phyloP scores from a whole-genome alignment of 2,113 vertebrate genomes.

The Phaethon lepturus region DNA sequence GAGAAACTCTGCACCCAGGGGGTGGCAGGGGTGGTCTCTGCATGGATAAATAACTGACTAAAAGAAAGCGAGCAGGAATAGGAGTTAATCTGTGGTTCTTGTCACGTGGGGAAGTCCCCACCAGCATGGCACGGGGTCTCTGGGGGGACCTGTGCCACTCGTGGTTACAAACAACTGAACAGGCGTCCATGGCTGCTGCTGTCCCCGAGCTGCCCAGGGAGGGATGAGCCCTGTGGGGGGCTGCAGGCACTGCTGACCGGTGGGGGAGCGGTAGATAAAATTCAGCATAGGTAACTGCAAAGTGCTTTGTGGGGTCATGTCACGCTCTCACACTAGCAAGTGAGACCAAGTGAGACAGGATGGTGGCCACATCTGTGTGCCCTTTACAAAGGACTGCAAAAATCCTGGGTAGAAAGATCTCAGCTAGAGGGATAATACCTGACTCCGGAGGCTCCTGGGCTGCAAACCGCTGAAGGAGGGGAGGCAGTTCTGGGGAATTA shows the following conservation, averaged over 20 bases:
- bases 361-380: neutral
- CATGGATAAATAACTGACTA: neutral
- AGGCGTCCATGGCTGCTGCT: fast-evolving
- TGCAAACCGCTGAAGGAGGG: neutral
- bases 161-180: neutral
- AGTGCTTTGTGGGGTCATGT: fast-evolving
- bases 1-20: neutral
- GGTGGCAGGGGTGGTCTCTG: neutral
- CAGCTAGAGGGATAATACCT: neutral
- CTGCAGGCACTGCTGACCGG: neutral
- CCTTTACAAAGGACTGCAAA: neutral
- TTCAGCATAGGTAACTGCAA: fast-evolving
- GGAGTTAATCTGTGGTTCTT: neutral
- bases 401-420: neutral
- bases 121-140: fast-evolving
- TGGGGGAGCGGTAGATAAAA: neutral
- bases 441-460: neutral
- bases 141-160: neutral
- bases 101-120: fast-evolving
- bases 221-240: neutral
- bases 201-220: neutral
- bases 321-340: fast-evolving
- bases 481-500: neutral
- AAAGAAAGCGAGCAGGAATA: neutral
- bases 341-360: neutral